Conservation (phyloP, 2,797 vertebrate genomes). For the Dicrostonyx torquatus region DNA sequence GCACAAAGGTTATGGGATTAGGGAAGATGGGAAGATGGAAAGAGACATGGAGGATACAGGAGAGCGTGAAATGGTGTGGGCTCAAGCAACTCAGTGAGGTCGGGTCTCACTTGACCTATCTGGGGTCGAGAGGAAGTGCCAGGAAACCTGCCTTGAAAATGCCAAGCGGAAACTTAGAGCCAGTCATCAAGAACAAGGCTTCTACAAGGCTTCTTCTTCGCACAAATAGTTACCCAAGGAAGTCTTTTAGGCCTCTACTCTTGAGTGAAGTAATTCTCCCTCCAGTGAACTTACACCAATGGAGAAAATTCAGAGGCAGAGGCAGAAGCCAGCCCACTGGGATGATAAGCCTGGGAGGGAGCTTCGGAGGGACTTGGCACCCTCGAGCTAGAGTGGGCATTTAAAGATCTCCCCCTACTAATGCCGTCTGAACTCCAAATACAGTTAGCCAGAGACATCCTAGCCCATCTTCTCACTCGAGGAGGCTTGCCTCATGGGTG, state of each 20-base stretch:
- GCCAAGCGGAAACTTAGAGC: not conserved
- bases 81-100: not conserved
- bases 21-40: not conserved
- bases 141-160: constrained; percentile 45
- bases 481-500: not conserved
- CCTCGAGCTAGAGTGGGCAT: not conserved
- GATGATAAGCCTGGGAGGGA: not conserved
- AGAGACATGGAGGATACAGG: not conserved
- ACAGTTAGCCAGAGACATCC: not conserved
- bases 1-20: not conserved
- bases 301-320: not conserved
- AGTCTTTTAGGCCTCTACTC: constrained; percentile 10
- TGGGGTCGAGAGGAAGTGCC: not conserved
- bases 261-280: not conserved
- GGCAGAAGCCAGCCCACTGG: not conserved
- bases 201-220: not conserved
- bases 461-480: not conserved
- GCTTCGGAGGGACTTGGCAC: not conserved
- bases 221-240: not conserved
- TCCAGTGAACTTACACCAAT: not conserved
- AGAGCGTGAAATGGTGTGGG: not conserved
- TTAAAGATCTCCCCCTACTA: not conserved
- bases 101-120: not conserved
- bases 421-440: not conserved
- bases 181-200: not conserved